Evolutionary conservation across 2,888 invertebrate species (phyloP), one percentile per base, ranked within the genome.

Genomic region (Hololepta plana): DNA sequence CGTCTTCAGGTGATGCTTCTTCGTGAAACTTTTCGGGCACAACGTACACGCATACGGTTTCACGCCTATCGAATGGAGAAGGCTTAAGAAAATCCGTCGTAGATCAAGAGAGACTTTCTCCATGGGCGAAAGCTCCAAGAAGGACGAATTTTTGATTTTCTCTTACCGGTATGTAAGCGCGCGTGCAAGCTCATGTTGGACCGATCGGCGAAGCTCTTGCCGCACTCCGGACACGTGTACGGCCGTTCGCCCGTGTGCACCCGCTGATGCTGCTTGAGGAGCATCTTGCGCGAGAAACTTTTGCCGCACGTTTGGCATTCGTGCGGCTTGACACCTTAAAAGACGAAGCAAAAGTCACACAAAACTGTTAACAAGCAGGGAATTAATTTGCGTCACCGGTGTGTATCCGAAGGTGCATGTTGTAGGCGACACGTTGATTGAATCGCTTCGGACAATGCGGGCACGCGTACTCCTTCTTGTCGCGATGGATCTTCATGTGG

Each of bases 181-280:
- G 79, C 67, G 49, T 82, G 82, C 5, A 82, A 57, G 11, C 77
- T 79, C 81, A 82, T 82, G 46, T 82, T 82, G 35, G 80, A 80
- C 31, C 82, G 59, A 51, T 82, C 82, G 1, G 81, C 81, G 43
- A 82, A 82, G 2, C 77, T 72, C 50, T 80, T 81, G 37, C 75
- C 75, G 42, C 81, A 82, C 38, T 77, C 74, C 13, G 73, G 63
- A 46, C 81, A 82, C 25, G 72, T 69, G 51, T 80, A 81, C 0
- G 81, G 82, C 32, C 79, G 64, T 51, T 80, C 80, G 2, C 81
- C 81, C 3, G 73, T 80, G 45, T 82, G 82, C 2, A 79, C 81
- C 12, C 82, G 62, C 47, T 77, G 67, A 45, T 82, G 82, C 46
- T 82, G 82, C 45, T 80, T 79, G 30, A 84, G 53, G 1, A 84